These are phyloP conservation scores for Pyrrhosoma nymphula DNA, from an alignment of 2,888 invertebrate genomes.

Conservation along the genomic window DNA sequence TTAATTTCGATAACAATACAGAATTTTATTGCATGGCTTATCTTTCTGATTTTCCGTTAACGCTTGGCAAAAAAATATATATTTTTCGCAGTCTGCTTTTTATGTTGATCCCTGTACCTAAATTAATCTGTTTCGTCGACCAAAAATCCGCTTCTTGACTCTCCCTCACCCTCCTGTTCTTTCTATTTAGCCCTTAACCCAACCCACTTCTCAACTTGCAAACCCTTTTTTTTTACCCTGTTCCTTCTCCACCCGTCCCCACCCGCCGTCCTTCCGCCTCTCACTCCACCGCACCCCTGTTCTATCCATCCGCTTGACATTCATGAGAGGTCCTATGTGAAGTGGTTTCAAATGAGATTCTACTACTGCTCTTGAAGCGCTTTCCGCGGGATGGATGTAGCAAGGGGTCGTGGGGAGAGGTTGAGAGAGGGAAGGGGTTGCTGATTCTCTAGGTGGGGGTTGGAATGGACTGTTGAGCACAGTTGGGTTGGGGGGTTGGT, in stretches of 20 bases:
- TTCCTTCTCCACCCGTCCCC: neutral
- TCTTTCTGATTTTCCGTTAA: too few species aligned
- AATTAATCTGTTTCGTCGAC: neutral
- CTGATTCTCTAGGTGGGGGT: neutral
- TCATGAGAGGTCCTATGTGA: slow-evolving; percentile 58
- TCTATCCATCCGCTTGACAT: slow-evolving; percentile 53
- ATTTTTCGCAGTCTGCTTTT: neutral
- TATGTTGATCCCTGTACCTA: neutral
- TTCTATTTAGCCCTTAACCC: too few species aligned
- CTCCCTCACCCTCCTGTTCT: too few species aligned
- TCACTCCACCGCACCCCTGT: neutral
- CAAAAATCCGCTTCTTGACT: neutral
- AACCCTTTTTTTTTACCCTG: neutral
- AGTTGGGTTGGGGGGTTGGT: too few species aligned
- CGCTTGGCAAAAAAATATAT: too few species aligned
- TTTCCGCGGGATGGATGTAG: neutral
- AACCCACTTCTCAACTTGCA: too few species aligned
- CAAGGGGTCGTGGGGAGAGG: neutral
- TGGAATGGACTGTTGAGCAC: too few species aligned
- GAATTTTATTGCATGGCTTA: too few species aligned
- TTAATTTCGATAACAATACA: too few species aligned
- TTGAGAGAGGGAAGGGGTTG: neutral
- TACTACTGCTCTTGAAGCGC: slow-evolving; percentile 30
- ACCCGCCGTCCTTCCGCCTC: neutral
- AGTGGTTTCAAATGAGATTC: slow-evolving; percentile 65